Evolutionary conservation across 1,140 invertebrate species (phyloP).

Genomic region (Penaeus japonicus): DNA sequence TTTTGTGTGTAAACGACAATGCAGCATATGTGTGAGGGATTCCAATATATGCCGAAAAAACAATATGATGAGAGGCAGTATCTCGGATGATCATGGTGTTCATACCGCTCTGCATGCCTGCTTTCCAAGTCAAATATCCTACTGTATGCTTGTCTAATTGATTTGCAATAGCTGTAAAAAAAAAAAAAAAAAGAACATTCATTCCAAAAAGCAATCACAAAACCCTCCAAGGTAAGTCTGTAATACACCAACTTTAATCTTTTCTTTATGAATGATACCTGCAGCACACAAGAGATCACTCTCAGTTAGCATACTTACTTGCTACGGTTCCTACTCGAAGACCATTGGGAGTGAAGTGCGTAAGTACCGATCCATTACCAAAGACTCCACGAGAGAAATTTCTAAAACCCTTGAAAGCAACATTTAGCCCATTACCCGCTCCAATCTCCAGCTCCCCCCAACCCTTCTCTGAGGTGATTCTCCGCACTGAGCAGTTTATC

Average conservation of each 20-base stretch:
- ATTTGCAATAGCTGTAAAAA: conserved; percentile 75
- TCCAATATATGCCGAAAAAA: conserved; percentile 80
- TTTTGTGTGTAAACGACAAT: conserved; percentile 71
- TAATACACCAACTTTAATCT: no score
- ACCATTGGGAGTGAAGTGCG: conserved; percentile 45
- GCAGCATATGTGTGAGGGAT: conserved; percentile 80
- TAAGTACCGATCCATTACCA: conserved; percentile 40
- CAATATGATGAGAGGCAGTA: conserved; percentile 72
- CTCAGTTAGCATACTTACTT: conserved; percentile 19
- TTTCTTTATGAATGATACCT: no score
- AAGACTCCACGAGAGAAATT: conserved; percentile 51
- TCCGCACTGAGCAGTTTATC: conserved; percentile 77
- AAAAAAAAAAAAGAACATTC: not conserved
- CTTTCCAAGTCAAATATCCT: conserved; percentile 85
- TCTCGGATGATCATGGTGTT: conserved; percentile 80
- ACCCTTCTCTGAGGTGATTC: conserved; percentile 80
- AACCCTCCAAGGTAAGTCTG: no score
- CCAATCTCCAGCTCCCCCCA: conserved; percentile 81
- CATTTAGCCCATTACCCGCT: conserved; percentile 49
- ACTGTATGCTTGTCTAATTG: conserved; percentile 85
- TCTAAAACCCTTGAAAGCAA: conserved; percentile 49
- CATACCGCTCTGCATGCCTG: conserved; percentile 77
- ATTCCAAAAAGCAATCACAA: not conserved
- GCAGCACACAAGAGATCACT: no score
- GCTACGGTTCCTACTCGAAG: conserved; percentile 56